Evolutionary conservation across 2,113 vertebrate genomes (phyloP), one percentile per base, ranked within the genome.

Genomic region (Eclectus roratus): DNA sequence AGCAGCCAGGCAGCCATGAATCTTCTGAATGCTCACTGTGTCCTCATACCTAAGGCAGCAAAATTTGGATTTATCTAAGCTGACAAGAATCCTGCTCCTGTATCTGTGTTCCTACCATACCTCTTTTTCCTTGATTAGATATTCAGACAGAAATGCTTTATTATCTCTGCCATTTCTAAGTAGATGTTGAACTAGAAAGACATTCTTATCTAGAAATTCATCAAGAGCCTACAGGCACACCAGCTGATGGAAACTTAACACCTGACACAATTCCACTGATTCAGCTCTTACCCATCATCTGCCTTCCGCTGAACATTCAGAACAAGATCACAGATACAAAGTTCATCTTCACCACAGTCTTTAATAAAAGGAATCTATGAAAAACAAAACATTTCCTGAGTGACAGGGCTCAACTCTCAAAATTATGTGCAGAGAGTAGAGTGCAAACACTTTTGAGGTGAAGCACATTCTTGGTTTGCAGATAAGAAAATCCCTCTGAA

Each of bases 271-370:
- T 88, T 73, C 20, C 43, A 84, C 7, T 49, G 18, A 60, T 78
- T 86, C 53, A 46, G n/a, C 6, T 96, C 98, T 96, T 97, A 99
- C 99, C 98, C 89, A 14, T 81, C 90, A 80, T 56, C 79, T 78
- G 95, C 96, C 79, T 96, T 97, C 60, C 55, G 97, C n/a, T 97
- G 98, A 92, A 98, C 98, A 13, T 94, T 97, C 64, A 99, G 97
- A 91, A 98, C 97, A 80, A 99, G 98, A 86, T 99, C 98, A 71
- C 98, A 98, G 47, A 97, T 84, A 88, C 99, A 99, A 68, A 99
- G 87, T 15, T 99, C 98, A 92, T 99, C 99, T 27, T 98, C 97
- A 58, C 99, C 99, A 77, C 99, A 99, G 53, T 99, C 98, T 97
- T 99, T 99, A 13, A 98, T 95, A 91, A 99, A 99, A 65, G 99